A percentile compares a stretch with the other conserved stretches of the same genome.
Conservation (phyloP, 2,888 invertebrate species). For the Rhagonycha lutea region DNA sequence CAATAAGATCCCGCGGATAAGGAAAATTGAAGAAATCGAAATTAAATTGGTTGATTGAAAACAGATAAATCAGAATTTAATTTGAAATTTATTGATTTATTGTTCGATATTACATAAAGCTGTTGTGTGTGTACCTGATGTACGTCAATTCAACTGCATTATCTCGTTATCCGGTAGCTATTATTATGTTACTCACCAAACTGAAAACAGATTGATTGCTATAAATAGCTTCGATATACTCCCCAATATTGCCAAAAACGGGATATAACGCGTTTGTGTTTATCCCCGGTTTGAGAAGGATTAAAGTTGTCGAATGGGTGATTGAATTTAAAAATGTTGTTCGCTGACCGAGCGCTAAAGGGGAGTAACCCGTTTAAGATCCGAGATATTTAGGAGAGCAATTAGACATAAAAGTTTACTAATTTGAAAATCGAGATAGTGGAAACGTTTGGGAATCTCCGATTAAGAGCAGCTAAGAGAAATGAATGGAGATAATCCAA, state of each 20-base stretch:
- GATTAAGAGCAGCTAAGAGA: constrained; percentile 4
- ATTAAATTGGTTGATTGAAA: constrained; percentile 31
- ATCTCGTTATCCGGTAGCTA: background rate
- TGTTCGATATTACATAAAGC: constrained; percentile 16
- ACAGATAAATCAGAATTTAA: constrained; percentile 39
- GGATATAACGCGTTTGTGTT: background rate
- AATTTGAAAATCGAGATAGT: background rate
- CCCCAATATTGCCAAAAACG: background rate
- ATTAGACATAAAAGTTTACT: background rate
- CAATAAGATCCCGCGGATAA: background rate
- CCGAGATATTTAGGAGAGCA: background rate
- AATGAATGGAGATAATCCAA: constrained; percentile 38
- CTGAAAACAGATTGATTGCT: constrained; percentile 1
- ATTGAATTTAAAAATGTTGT: background rate
- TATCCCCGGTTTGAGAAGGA: background rate
- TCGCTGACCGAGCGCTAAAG: background rate
- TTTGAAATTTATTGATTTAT: constrained; percentile 39
- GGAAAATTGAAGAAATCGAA: constrained; percentile 20
- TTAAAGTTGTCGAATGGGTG: background rate
- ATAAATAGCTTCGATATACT: background rate
- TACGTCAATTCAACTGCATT: constrained; percentile 15
- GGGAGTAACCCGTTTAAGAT: background rate
- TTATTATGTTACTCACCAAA: background rate
- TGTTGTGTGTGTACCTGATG: background rate
- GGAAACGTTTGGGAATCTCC: background rate